Evolutionary conservation across 1,140 invertebrate genomes (phyloP), one percentile per base, ranked within the genome.

Genomic region (Orchesella cincta): DNA sequence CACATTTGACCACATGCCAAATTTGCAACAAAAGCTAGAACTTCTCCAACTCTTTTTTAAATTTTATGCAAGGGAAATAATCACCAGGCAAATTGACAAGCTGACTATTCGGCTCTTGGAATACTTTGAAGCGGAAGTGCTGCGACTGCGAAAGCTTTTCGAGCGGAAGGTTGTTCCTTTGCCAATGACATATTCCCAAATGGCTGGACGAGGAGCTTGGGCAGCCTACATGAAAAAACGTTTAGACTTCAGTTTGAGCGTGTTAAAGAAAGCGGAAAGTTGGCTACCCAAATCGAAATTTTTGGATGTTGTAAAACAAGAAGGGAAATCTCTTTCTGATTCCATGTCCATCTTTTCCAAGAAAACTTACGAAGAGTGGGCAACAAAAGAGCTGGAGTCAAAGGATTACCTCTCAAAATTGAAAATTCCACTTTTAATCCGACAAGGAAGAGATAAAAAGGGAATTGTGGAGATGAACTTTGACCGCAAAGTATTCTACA

Each of bases 61-160:
- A 12, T 67, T 67, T 93, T 92, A 82, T 89, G 90, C 0, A 88
- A 90, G 54, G 86, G 90, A 83, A 91, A 89, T 64, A 86, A 87
- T 67, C 82, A 83, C 36, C 81, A 86, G 75, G 85, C 85, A 5
- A 85, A 86, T 67, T 67, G 88, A 88, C 79, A 87, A 87, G 83
- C 85, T 86, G 82, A 86, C 85, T 80, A 85, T 88, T 36, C 82
- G 93, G 87, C 88, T 93, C 0, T 95, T 92, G 88, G 86, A 88
- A 29, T 88, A 93, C 84, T 93, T 95, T 82, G 89, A 89, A 75
- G 87, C 91, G n/a, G 92, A 94, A 82, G 90, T 95, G 35, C 90
- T 92, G 77, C 87, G 88, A 1, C 89, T 90, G 0, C 92, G 93
- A 82, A 89, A 91, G 75, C 90, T 92, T 74, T 85, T 94, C 75